Evolutionary conservation across 1,140 invertebrate genomes (phyloP), one percentile per base, ranked within the genome.

Genomic region (Armadillidium nasatum): DNA sequence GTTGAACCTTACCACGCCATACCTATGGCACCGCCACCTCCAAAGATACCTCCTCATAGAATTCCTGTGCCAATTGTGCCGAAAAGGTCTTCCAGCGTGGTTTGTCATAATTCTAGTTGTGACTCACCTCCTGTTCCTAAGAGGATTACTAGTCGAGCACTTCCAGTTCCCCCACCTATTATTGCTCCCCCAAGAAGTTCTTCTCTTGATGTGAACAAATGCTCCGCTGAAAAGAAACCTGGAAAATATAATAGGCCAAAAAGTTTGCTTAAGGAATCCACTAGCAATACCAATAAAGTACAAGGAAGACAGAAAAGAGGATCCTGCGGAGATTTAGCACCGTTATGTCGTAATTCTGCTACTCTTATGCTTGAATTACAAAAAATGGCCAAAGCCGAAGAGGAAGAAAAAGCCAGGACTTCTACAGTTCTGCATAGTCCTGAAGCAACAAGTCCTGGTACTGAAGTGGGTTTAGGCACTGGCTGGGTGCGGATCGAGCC

Each of bases 401-500:
- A 79, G 44, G 78, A 79, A 21, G 78, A 79, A 46, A 72, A 79
- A 72, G 66, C 67, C 44, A 50, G 33, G 44, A 74, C 21, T 15
- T 23, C 76, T 33, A 44, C 54, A 15, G 21, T 45, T 60, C 21
- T 44, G 7, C 44, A 67, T 68, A 60, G 73, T 4, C 6, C 15
- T 33, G 78, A 75, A 50, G 77, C 73, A 33, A 73, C 72, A 10
- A 78, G 77, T 73, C 77, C 77, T 15, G 77, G 77, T n/a, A 74
- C 72, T 44, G 66, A 74, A 13, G 77, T 73, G n/a, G 78, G 78
- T 23, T 44, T 76, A 0, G 75, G 74, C 15, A 79, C 78, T 67
- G 75, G 78, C 21, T 79, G 78, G 78, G 75, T 79, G 43, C 73
- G 78, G 45, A 75, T 79, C 19, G 72, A 79, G 7, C 74, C 78